phyloP scores from a whole-genome alignment of 2,113 vertebrate species.

The Cynoglossus semilaevis region DNA sequence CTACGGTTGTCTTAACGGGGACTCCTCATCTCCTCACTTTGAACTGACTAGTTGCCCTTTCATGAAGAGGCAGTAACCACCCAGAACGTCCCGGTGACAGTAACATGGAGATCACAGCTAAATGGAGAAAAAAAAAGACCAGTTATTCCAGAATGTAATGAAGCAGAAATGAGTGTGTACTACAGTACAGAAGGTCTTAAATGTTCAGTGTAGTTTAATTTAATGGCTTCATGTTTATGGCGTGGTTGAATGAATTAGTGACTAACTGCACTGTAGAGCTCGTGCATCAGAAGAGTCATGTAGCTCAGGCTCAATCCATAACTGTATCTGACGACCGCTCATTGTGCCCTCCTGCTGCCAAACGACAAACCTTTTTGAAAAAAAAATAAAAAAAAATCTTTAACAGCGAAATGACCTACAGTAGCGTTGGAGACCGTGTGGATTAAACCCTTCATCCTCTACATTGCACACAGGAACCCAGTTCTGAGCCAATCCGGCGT shows the following conservation, averaged over 20 bases:
- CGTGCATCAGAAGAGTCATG: slow-evolving; percentile 6
- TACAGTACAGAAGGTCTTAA: neutral
- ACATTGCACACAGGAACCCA: too few species aligned
- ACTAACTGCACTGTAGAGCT: neutral
- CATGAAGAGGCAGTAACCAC: neutral
- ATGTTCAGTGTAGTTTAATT: neutral
- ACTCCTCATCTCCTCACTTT: too few species aligned
- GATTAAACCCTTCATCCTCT: too few species aligned
- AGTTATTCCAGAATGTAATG: neutral
- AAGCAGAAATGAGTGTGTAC: neutral
- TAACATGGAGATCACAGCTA: neutral
- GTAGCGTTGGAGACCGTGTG: too few species aligned
- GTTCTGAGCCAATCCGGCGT: neutral
- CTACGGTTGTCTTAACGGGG: too few species aligned
- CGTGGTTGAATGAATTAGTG: neutral
- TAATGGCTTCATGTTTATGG: neutral
- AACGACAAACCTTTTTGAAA: too few species aligned
- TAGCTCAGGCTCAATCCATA: slow-evolving; percentile 3
- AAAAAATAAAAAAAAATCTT: too few species aligned
- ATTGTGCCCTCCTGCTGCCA: too few species aligned
- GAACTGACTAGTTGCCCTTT: too few species aligned
- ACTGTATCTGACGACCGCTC: slow-evolving; percentile 5
- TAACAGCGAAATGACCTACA: too few species aligned
- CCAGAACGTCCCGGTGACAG: too few species aligned
- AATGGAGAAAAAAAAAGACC: neutral